Conservation (phyloP, 2,113 vertebrate genomes). For the Cricetomys ansorgei region DNA sequence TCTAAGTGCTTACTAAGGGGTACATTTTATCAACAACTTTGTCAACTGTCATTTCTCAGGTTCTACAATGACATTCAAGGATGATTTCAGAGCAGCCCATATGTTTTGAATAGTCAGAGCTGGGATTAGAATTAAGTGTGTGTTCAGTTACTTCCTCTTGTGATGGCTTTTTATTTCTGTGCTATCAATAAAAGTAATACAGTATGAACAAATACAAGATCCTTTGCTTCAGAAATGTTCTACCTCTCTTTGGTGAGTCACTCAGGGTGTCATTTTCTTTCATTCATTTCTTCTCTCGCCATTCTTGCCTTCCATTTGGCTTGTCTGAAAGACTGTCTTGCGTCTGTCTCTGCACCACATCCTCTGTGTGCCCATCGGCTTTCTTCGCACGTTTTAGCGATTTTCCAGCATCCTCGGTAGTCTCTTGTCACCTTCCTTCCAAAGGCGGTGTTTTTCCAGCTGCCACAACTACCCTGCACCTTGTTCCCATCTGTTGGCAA, state of each 20-base stretch:
- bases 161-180: neutral
- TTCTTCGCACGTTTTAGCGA: neutral
- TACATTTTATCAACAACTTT: neutral
- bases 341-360: neutral
- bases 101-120: neutral
- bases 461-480: neutral
- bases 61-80: neutral
- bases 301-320: neutral
- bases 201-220: neutral
- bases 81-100: neutral
- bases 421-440: neutral
- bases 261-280: neutral
- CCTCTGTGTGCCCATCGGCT: neutral
- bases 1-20: neutral
- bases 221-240: neutral
- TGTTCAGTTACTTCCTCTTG: neutral
- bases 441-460: neutral
- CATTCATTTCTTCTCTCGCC: neutral
- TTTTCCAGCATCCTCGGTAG: neutral
- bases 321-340: neutral
- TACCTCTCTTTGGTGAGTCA: neutral
- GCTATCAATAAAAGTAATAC: neutral
- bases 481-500: neutral
- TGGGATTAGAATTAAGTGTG: neutral
- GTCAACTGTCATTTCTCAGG: neutral